A percentile compares a stretch with the other conserved stretches of the same genome.
Conservation (phyloP, 2,888 invertebrate genomes). For the Elmis aenea region DNA sequence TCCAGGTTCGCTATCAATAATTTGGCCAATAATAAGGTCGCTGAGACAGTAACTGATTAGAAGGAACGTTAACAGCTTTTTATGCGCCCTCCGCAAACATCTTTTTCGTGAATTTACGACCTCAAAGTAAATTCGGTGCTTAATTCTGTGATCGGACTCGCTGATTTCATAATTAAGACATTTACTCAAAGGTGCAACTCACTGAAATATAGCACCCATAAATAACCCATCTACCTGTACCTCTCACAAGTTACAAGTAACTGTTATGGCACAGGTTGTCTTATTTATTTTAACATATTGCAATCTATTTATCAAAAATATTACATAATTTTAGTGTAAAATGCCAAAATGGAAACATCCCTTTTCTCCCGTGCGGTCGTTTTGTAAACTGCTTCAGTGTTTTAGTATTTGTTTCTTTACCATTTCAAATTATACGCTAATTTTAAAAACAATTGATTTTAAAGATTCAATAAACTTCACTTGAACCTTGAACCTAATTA, state of each 20-base stretch:
- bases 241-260: too few relatives aligned
- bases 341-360: too few relatives aligned
- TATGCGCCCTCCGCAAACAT: too few relatives aligned
- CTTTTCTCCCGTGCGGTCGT: too few relatives aligned
- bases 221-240: constrained; percentile 13
- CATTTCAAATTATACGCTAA: too few relatives aligned
- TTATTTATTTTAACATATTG: constrained; percentile 1
- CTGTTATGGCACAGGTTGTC: too few relatives aligned
- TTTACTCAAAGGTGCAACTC: constrained; percentile 20
- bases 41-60: constrained; percentile 5
- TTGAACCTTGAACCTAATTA: too few relatives aligned
- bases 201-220: constrained; percentile 16
- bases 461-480: too few relatives aligned
- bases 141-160: constrained; percentile 10
- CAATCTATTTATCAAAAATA: constrained; percentile 1
- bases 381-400: too few relatives aligned
- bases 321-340: too few relatives aligned
- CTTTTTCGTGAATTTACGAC: constrained; percentile 10
- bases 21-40: constrained; percentile 5
- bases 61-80: constrained; percentile 6
- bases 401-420: too few relatives aligned
- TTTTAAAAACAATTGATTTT: too few relatives aligned
- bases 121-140: constrained; percentile 7
- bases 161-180: constrained; percentile 19
- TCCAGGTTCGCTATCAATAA: constrained; percentile 5